Evolutionary conservation across 1,140 invertebrate species (phyloP), one percentile per base, ranked within the genome.

Genomic region (Micrasema longulum): DNA sequence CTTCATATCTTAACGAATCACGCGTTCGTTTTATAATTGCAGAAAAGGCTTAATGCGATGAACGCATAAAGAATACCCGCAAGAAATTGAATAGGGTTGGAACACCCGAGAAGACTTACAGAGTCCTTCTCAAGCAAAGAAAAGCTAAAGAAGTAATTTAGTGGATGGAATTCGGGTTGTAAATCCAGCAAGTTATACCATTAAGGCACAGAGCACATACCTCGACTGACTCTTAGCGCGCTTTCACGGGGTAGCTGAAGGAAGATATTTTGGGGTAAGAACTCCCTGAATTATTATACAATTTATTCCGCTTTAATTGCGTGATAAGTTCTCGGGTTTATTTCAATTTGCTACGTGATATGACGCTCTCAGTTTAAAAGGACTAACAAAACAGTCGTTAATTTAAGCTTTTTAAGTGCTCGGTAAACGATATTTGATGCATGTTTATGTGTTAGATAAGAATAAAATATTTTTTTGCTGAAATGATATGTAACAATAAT

Each of bases 91-190:
- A 68, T 31, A 74, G 68, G 64, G 57, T 22, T 62, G 18, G 63
- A 68, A 47, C 64, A 47, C 31, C 26, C 64, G 7, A 45, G 50
- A 73, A 45, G 53, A 57, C n/a, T 52, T 57, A 20, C 48, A 62
- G 66, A 66, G 57, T 65, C 47, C 53, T 38, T 50, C 64, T 60
- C 3, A 57, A 66, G 66, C 72, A 63, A 55, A 68, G 26, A 71
- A 71, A 74, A 35, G 52, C 36, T 75, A 72, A 74, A 64, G 22
- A 63, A 48, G 70, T 72, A 76, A 76, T 76, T 76, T 76, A 72
- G 70, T 62, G 57, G 57, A 72, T 69, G 66, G 71, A 76, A 76
- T 72, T 76, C 64, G 50, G 45, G 74, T 70, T 62, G 66, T 76
- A 76, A 76, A 76, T 76, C 62, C 62, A 41, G 62, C 43, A 60